Base-by-base conservation (phyloP, 2,113 vertebrate genomes). In the Motacilla tschutschensis region DNA sequence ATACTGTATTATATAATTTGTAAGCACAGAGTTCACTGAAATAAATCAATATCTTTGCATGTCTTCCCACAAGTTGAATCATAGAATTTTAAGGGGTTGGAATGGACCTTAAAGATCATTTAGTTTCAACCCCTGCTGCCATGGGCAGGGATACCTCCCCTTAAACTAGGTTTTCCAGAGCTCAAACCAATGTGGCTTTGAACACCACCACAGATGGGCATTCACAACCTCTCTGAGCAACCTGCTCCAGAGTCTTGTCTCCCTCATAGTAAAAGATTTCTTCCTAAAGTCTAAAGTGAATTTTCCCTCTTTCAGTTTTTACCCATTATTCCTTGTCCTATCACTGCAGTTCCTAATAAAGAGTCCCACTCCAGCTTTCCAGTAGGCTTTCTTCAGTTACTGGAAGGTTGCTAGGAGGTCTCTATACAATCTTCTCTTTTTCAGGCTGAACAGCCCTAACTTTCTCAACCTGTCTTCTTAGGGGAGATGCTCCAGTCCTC, bases 121-220 rank as follows among this genome's bases (percentile, higher is more conserved):
- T 35, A 31, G 4, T 47, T 40, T 41, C 25, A 47, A 3, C 5
- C 5, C 3, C 4, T 1, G 2, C 24, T 62, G 14, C 5, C 2
- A 4, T 36, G 7, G 12, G 15, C 26, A 36, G 14, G 26, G 13
- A 36, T 5, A 51, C 3, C 14, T 80, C 8, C 10, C 10, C 28
- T 3, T 63, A 82, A 14, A 41, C 7, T 19, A 33, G 5, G 3
- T 54, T 47, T 38, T 26, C 44, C 41, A 33, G 35, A 46, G 29
- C 8, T 12, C 24, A 36, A 40, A 29, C 4, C 33, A 64, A 14
- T 5, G 10, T 20, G 10, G 5, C 24, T 46, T 54, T 20, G 19
- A 64, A 40, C 31, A 33, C 4, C 10, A 19, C 4, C 50, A 55
- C 6, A 17, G 3, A 20, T 64, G 6, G 8, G 13, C 31, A 41